These are phyloP conservation scores for Daboia siamensis DNA, from an alignment of 2,113 vertebrate species.

Conservation along the genomic window DNA sequence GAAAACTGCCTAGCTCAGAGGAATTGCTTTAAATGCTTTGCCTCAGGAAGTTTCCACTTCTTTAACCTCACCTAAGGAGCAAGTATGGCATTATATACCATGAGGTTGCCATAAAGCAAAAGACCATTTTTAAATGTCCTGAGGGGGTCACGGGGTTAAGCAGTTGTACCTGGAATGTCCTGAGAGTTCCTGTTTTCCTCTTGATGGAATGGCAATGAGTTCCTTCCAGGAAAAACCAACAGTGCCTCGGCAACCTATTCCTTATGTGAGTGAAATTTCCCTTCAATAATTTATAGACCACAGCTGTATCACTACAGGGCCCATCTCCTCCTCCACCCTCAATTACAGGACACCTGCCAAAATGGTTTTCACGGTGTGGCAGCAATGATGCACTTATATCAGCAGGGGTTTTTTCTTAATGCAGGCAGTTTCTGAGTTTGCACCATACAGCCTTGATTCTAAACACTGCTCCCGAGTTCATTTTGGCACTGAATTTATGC, in stretches of 20 bases:
- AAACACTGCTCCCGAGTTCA: not conserved
- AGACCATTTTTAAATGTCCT: not conserved
- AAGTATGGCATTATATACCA: not conserved
- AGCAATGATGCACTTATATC: not conserved
- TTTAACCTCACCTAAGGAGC: not conserved
- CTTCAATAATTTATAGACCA: slow-evolving; percentile 43
- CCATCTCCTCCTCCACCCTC: not conserved
- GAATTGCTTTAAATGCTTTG: not conserved
- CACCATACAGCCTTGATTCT: not conserved
- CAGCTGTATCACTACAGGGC: slow-evolving; percentile 24
- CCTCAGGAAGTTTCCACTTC: not conserved
- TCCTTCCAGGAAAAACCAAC: not conserved
- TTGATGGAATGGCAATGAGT: not conserved
- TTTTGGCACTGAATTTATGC: slow-evolving; percentile 47
- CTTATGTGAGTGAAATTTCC: not conserved
- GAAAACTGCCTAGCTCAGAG: not conserved
- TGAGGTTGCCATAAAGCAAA: not conserved
- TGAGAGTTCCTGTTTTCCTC: not conserved
- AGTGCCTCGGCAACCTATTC: not conserved
- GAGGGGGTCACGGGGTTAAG: not conserved
- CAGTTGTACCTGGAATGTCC: not conserved
- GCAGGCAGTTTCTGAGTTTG: slow-evolving; percentile 26
- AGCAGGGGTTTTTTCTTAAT: not conserved
- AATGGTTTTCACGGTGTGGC: not conserved
- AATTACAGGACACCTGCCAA: not conserved